A percentile compares a stretch with the other conserved stretches of the same genome.
These are phyloP conservation scores for Scomber japonicus DNA, from an alignment of 2,113 vertebrate species.

Conservation along the genomic window DNA sequence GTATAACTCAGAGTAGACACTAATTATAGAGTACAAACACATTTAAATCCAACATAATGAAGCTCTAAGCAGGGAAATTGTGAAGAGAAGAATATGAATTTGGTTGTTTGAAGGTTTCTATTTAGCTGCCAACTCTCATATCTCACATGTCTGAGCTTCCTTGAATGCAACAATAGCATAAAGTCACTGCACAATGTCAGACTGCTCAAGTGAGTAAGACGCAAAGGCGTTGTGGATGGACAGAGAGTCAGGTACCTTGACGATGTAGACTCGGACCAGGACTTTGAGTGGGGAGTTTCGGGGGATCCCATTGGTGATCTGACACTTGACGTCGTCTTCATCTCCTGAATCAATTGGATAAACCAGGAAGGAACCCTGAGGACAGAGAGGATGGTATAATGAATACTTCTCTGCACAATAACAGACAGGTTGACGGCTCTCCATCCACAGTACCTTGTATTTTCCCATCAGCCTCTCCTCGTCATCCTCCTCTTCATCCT, in stretches of 20 bases:
- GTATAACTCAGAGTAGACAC: background rate
- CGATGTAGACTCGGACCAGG: conserved; percentile 90
- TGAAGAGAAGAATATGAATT: background rate
- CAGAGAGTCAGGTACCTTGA: conserved; percentile 86
- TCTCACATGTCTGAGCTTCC: background rate
- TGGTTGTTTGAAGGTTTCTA: background rate
- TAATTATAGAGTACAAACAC: background rate
- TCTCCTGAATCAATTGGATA: conserved; percentile 87
- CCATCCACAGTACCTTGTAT: conserved; percentile 88
- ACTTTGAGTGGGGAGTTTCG: conserved; percentile 92
- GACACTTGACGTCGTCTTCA: conserved; percentile 76
- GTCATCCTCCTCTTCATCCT: conserved; percentile 89
- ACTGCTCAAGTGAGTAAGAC: background rate
- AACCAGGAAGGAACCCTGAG: conserved; percentile 92
- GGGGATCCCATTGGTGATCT: conserved; percentile 88
- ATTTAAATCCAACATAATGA: background rate
- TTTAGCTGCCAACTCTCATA: background rate
- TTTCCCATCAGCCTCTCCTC: conserved; percentile 91
- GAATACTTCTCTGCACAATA: background rate
- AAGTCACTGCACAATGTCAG: background rate
- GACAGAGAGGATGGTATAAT: background rate
- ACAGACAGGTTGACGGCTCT: background rate
- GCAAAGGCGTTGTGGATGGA: background rate
- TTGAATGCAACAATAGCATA: background rate
- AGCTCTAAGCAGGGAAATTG: background rate